Evolutionary conservation across 2,113 vertebrate genomes (phyloP).

Genomic region (Anguilla rostrata): DNA sequence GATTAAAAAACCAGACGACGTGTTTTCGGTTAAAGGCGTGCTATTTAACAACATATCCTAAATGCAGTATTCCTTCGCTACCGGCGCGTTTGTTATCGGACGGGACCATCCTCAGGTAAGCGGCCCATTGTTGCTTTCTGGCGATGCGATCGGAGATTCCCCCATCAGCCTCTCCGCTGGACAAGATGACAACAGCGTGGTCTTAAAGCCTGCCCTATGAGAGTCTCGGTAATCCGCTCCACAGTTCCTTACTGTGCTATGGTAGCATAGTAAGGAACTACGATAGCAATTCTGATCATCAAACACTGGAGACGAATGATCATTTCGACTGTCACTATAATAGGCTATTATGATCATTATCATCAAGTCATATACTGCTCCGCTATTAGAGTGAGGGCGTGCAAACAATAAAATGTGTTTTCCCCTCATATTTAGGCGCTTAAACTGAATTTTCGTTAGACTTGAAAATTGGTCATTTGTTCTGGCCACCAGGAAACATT

Average conservation of each 20-base stretch:
- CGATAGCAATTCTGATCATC: neutral
- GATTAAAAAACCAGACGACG: neutral
- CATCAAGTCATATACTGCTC: too few species aligned
- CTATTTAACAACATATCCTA: neutral
- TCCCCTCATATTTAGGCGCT: too few species aligned
- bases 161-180: constrained; percentile 23
- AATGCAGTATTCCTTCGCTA: neutral
- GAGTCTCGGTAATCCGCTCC: neutral
- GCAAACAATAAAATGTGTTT: too few species aligned
- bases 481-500: too few species aligned
- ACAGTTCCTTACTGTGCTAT: neutral
- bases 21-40: neutral
- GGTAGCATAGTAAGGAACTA: too few species aligned
- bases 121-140: neutral
- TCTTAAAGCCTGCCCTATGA: constrained; percentile 17
- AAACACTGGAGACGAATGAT: neutral
- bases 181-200: neutral
- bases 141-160: constrained; percentile 10
- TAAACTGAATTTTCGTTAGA: too few species aligned
- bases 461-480: too few species aligned
- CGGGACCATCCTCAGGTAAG: neutral
- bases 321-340: too few species aligned
- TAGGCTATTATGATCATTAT: too few species aligned
- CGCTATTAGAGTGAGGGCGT: too few species aligned
- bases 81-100: neutral